phyloP scores from a whole-genome alignment of 2,888 invertebrate species.

The Autographa pulchrina region DNA sequence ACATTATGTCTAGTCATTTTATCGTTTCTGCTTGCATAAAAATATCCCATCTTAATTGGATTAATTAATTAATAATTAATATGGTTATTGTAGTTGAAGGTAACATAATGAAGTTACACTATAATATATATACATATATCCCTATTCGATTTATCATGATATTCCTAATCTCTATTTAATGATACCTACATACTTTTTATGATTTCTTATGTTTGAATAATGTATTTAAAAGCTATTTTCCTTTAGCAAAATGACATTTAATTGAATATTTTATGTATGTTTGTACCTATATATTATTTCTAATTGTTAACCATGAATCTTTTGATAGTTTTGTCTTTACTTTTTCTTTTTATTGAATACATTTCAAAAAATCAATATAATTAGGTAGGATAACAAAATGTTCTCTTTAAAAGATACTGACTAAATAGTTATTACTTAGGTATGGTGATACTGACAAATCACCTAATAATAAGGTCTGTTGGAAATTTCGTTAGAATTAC shows the following conservation, averaged over 20 bases:
- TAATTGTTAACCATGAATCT: constrained; percentile 47
- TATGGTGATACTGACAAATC: constrained; percentile 80
- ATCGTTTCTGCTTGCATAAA: constrained; percentile 72
- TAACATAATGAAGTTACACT: constrained; percentile 42
- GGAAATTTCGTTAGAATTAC: constrained; percentile 70
- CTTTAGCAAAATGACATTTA: constrained; percentile 23
- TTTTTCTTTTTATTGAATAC: constrained; percentile 23
- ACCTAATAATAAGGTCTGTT: constrained; percentile 81
- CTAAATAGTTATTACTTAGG: constrained; percentile 77
- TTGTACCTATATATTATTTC: constrained; percentile 7
- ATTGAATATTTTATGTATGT: constrained; percentile 10
- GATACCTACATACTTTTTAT: constrained; percentile 28
- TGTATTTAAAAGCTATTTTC: constrained; percentile 11
- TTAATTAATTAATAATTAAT: constrained; percentile 48
- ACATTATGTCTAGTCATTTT: constrained; percentile 84
- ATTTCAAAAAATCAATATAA: constrained; percentile 65
- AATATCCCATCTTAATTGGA: constrained; percentile 55
- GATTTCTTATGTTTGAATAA: constrained; percentile 27
- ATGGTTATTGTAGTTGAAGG: constrained; percentile 49
- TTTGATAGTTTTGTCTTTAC: constrained; percentile 45
- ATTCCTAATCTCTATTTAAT: constrained; percentile 46
- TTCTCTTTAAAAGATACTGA: constrained; percentile 81
- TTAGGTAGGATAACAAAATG: constrained; percentile 77
- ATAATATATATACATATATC: constrained; percentile 17
- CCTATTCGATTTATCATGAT: constrained; percentile 45